These are phyloP conservation scores for Sebastes miniatus DNA, from an alignment of 2,797 vertebrate genomes.

Conservation along the genomic window DNA sequence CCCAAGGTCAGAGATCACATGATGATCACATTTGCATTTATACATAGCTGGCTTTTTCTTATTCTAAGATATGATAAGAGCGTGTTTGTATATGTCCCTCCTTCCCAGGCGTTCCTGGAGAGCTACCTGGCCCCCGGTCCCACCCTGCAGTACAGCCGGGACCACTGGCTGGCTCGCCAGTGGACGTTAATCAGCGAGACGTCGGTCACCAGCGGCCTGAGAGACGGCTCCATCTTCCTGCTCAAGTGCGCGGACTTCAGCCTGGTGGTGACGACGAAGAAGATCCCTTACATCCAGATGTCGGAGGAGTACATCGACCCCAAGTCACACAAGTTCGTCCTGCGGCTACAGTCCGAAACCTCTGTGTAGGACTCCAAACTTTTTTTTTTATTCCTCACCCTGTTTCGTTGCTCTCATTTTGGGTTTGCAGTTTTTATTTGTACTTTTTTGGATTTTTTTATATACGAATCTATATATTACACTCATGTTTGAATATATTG, in stretches of 20 bases:
- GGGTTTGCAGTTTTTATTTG: conserved; percentile 68
- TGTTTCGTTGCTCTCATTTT: conserved; percentile 54
- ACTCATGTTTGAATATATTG: conserved; percentile 71
- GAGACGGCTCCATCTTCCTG: conserved; percentile 88
- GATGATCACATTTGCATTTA: too few species aligned
- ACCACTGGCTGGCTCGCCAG: conserved; percentile 92
- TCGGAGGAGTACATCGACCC: conserved; percentile 96
- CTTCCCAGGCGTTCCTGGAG: conserved; percentile 91
- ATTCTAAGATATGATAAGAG: not conserved
- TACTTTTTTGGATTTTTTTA: conserved; percentile 54
- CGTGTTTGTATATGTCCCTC: not conserved
- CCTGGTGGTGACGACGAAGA: conserved; percentile 90
- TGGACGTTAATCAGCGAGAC: conserved; percentile 96
- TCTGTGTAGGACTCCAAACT: conserved; percentile 82
- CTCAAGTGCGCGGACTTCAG: conserved; percentile 93
- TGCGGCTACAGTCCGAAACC: conserved; percentile 98
- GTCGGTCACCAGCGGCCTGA: conserved; percentile 90
- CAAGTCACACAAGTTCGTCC: conserved; percentile 97
- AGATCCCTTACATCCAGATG: conserved; percentile 92
- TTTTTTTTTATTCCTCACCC: conserved; percentile 17
- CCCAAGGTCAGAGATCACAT: conserved; percentile 84
- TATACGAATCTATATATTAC: conserved; percentile 70
- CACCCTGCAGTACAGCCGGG: conserved; percentile 94
- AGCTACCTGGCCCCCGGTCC: conserved; percentile 90
- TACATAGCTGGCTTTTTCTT: not conserved